Conservation (phyloP, 2,888 invertebrate species). For the Cenopis cana region DNA sequence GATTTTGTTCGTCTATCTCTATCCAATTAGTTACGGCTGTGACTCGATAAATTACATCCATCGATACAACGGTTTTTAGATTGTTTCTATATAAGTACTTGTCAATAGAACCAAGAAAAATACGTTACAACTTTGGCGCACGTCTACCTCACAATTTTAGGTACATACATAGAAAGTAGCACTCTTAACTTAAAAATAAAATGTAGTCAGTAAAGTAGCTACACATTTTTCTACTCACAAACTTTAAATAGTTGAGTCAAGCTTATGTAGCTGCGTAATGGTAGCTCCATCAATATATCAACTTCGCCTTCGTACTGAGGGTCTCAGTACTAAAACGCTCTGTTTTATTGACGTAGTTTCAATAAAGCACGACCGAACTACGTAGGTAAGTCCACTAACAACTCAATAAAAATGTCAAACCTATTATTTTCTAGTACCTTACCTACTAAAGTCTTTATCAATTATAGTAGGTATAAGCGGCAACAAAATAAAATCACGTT, state of each 20-base stretch:
- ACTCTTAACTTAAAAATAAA: background rate
- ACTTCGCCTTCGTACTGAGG: no score
- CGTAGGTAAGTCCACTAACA: background rate
- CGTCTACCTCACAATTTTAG: background rate
- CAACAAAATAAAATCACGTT: constrained; percentile 24
- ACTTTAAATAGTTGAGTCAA: no score
- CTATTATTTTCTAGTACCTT: background rate
- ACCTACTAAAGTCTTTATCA: background rate
- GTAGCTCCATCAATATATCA: no score
- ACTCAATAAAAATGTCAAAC: background rate
- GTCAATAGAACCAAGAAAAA: background rate
- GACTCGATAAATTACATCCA: constrained; percentile 24
- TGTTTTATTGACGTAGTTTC: no score
- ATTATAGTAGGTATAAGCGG: no score
- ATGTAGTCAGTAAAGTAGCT: background rate
- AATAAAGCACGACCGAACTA: no score
- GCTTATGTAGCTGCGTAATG: no score
- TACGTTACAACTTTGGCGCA: background rate
- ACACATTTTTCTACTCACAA: no score
- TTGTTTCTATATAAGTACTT: background rate
- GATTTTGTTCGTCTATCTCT: constrained; percentile 33
- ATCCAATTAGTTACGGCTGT: constrained; percentile 39
- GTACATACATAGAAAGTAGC: no score
- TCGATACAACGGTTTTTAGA: constrained; percentile 3
- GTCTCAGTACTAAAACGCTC: no score